Base-by-base conservation (phyloP, 1,140 invertebrate species). In the Conopomorpha cramerella region DNA sequence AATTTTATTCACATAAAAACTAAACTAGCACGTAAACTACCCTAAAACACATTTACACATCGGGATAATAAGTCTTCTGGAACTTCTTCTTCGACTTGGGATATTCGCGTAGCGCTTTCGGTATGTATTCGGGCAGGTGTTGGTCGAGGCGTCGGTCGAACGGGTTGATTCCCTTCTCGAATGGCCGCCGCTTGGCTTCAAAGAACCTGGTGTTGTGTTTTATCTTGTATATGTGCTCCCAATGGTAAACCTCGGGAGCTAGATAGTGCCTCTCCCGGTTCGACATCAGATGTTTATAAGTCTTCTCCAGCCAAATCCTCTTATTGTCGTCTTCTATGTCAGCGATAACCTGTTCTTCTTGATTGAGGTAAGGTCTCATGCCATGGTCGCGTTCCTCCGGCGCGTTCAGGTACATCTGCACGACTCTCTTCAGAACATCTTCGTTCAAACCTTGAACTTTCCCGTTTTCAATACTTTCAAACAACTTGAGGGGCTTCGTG, bases 361-460 rank as follows among this genome's bases (percentile, higher is more conserved):
- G 47, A 16, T 71, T 78, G 16, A 95, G 72, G 67, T 87, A 92
- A 1, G 91, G 91, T 46, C 86, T 86, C 65, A 94, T 73, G 41
- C 90, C 77, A 40, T 81, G 77, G 8, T 81, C 72, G 34, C 85
- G 74, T 48, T 83, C 67, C 45, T 68, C 63, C 1, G 92, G 91
- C 11, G 67, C 54, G 67, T 93, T 89, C 2, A 83, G 51, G 47
- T 95, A 91, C 50, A 90, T 87, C 40, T 86, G 84, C 1, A 96
- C 52, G 8, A 97, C 56, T 44, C 79, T 73, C 59, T 85, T 86
- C 6, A 96, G 55, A 2, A 91, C 87, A 27, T 88, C 82, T 36
- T 92, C 87, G 78, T 96, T 95, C 27, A 95, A 84, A 35, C 86
- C 89, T 43, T 86, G 62, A 2, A 95, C 70, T 71, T 88, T 81